These are phyloP conservation scores for Daktulosphaira vitifoliae DNA, from an alignment of 1,140 invertebrate genomes.

Conservation along the genomic window DNA sequence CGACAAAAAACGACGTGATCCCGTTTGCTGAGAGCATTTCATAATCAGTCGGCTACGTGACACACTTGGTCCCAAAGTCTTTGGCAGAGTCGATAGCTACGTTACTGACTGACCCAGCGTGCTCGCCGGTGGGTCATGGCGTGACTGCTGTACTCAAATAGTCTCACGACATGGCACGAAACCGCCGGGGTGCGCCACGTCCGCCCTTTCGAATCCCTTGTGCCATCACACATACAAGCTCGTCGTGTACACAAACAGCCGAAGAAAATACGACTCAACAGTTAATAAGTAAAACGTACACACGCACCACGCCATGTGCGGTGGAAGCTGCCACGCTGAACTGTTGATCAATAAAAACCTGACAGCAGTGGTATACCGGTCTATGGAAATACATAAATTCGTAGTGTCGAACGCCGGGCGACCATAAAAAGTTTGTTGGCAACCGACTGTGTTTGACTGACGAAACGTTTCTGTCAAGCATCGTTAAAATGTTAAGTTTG, in stretches of 20 bases:
- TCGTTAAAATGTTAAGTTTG: no score
- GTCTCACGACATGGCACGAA: background rate
- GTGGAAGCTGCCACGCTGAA: background rate
- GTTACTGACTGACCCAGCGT: background rate
- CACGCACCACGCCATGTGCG: constrained; percentile 11
- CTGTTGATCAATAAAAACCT: constrained; percentile 19
- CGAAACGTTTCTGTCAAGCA: no score
- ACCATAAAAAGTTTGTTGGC: no score
- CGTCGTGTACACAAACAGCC: no score
- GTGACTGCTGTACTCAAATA: no score
- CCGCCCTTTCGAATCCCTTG: no score
- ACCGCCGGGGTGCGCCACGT: background rate
- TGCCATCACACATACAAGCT: no score
- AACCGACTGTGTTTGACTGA: no score
- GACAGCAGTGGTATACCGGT: no score
- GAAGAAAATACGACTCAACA: background rate
- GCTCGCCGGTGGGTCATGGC: background rate
- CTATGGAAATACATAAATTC: no score
- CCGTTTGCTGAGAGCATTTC: constrained; percentile 28
- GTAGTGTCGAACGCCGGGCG: no score
- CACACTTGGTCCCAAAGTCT: background rate
- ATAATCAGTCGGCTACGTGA: background rate
- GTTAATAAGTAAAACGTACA: constrained; percentile 20
- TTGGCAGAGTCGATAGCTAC: background rate
- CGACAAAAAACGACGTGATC: constrained; percentile 11